A percentile compares a stretch with the other conserved stretches of the same genome.
Conservation (phyloP, 2,113 vertebrate genomes). For the Lepisosteus oculatus region DNA sequence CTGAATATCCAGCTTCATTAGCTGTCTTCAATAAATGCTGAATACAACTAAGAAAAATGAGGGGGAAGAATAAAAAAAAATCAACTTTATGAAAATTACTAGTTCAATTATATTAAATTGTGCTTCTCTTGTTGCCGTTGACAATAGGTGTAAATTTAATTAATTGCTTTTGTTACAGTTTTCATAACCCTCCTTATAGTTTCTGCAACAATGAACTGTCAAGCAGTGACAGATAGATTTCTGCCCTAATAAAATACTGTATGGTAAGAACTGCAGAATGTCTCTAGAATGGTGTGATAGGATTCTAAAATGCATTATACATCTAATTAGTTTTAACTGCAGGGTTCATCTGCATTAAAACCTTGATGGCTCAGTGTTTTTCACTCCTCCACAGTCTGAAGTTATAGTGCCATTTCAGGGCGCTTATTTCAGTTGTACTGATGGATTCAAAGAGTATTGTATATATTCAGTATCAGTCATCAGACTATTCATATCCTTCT, state of each 20-base stretch:
- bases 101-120: constrained; percentile 9
- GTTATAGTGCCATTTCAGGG: no score
- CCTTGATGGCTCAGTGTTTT: not conserved
- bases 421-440: no score
- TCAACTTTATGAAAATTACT: not conserved
- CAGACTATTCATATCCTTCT: no score
- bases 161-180: constrained; percentile 11
- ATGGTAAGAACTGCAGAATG: constrained; percentile 1
- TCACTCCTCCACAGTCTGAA: no score
- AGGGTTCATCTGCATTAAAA: constrained; percentile 11
- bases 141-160: constrained; percentile 15
- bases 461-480: no score
- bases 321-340: constrained; percentile 15
- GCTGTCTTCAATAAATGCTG: constrained; percentile 5
- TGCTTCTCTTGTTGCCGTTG: constrained; percentile 9
- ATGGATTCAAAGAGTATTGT: no score
- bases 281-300: constrained; percentile 1
- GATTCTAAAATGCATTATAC: constrained; percentile 9
- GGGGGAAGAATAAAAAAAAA: not conserved
- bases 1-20: constrained; percentile 17
- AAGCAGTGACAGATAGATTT: constrained; percentile 8
- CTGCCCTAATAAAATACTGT: constrained; percentile 7
- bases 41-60: not conserved
- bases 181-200: not conserved
- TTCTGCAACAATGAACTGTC: constrained; percentile 7